Evolutionary conservation across 2,888 invertebrate species (phyloP), one percentile per base, ranked within the genome.

Genomic region (Crocallis elinguaria): DNA sequence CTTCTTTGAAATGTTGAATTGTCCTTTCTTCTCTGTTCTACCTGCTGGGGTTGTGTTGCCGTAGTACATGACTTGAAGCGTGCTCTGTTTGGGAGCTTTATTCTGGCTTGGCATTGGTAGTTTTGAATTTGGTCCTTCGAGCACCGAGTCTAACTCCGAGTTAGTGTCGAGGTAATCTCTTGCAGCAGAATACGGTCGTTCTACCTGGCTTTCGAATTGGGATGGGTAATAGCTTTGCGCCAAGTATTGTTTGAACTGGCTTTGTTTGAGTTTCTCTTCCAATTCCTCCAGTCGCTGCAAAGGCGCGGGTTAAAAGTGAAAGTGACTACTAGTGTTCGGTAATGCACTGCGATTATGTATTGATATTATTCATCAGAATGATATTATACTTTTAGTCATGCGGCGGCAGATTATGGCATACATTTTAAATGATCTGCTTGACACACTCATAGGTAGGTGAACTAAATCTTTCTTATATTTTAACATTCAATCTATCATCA

Each of bases 221-320:
- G 83, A 75, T 1, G 81, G 58, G 53, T 82, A 82, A 14, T 71
- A 69, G 59, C 64, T 85, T 46, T 87, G 84, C 0, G 79, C 85
- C 29, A 90, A 71, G 57, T 85, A 89, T 61, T 89, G 82, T 57
- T 88, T 89, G 65, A 91, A 91, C 57, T 88, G 82, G 48, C 68
- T 84, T 54, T 89, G 88, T 58, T 88, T 90, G 0, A 88, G 68
- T 81, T 89, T 89, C 70, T 90, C 88, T 62, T 92, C 92, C 44
- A 91, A 61, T 48, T 89, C 89, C 69, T 88, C 86, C 33, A 90
- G 66, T 51, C 80, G 74, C 88, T 88, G 73, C 51, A 74, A 76
- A 51, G 41, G 43, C 17, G 30, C 11, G 29, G 19, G 12, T 27
- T 25, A 19, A 49, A 48, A 53, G 57, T 46, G 52, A 57, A 53